A percentile compares a stretch with the other conserved stretches of the same genome.
Evolutionary conservation across 1,140 invertebrate species (phyloP).

Genomic region (Hestina assimilis): DNA sequence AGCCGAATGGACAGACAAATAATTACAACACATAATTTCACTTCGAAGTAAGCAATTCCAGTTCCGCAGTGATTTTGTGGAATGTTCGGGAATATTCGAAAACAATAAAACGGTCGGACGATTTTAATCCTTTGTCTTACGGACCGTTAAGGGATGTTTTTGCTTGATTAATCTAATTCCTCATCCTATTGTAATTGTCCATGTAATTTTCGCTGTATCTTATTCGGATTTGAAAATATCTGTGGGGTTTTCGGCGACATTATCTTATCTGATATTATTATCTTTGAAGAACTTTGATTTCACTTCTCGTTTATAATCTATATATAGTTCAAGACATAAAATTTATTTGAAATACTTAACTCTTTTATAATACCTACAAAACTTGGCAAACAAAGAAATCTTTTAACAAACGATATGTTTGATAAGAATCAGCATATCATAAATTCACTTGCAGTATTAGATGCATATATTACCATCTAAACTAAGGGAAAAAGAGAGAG

Average conservation of each 20-base stretch:
- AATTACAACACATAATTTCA: constrained; percentile 10
- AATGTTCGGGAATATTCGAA: constrained; percentile 48
- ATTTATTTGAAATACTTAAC: too few species aligned
- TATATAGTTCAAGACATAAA: too few species aligned
- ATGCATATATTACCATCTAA: too few species aligned
- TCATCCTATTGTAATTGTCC: constrained; percentile 51
- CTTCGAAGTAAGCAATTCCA: constrained; percentile 21
- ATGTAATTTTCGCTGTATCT: constrained; percentile 29
- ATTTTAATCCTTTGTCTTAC: constrained; percentile 57
- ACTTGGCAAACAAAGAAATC: too few species aligned
- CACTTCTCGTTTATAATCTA: too few species aligned
- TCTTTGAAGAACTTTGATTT: background rate
- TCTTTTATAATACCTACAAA: too few species aligned
- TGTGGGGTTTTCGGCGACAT: constrained; percentile 5
- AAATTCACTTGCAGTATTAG: too few species aligned
- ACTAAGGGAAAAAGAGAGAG: too few species aligned
- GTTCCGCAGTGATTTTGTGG: constrained; percentile 10
- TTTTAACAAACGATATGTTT: too few species aligned
- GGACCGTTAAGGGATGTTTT: constrained; percentile 52
- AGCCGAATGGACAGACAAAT: constrained; percentile 5
- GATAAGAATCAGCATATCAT: too few species aligned
- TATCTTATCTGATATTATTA: constrained; percentile 4
- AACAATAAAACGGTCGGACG: constrained; percentile 58
- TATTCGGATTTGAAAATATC: constrained; percentile 3
- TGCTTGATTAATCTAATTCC: constrained; percentile 62